Evolutionary conservation across 2,797 vertebrate genomes (phyloP), one percentile per base, ranked within the genome.

Genomic region (Microctenopoma steveboyesi): DNA sequence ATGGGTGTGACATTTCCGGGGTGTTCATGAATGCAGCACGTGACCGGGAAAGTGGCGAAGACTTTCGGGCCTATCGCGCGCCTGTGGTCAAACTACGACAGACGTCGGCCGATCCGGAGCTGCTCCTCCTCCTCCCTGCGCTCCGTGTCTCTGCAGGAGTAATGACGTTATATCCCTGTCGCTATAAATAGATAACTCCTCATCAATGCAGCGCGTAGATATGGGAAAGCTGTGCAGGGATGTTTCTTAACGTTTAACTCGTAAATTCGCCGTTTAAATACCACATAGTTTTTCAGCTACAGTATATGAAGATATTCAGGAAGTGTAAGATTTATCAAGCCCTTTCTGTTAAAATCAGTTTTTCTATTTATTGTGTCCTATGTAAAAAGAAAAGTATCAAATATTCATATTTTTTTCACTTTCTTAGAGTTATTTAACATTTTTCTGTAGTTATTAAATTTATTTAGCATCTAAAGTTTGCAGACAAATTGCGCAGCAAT

Each of bases 81-180:
- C 11, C 43, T 25, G 46, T 33, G 13, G 25, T 59, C 14, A 55
- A 35, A 3, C 33, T 78, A 84, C 87, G 85, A 81, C 77, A 86
- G 74, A 27, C 25, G 78, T 92, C 79, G 40, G 85, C 85, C 15
- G 82, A 91, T 88, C 28, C 61, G 35, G 39, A 66, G 46, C 22
- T 9, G 66, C 81, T 74, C 78, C 81, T 74, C 78, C 81, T 69
- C 78, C 80, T 74, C 83, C 82, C 71, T 69, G 52, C 49, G 4
- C 55, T 22, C 42, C 10, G 5, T 33, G 43, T 16, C 1, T 16
- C 53, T 7, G 2, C 59, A 1, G 27, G 51, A 15, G 8, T 73
- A 78, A 76, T 53, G 49, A 54, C 58, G 57, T 72, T 66, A 64
- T 6, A 50, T 52, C 61, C 37, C 47, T 27, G 5, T 47, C 22